Base-by-base conservation (phyloP, 2,888 invertebrate species). In the Macaria liturata region DNA sequence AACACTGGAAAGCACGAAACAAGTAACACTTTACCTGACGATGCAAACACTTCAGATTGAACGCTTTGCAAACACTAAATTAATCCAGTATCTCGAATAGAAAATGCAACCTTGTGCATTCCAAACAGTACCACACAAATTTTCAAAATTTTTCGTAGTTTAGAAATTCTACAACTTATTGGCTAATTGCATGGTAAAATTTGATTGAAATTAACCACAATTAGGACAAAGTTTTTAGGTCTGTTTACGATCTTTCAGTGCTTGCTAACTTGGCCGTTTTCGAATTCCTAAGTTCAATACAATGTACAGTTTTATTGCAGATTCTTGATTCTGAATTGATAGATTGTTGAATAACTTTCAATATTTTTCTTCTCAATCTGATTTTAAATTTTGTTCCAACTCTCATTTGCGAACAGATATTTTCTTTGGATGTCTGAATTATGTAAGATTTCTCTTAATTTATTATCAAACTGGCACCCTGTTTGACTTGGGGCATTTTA, bases 381-480 rank as follows among this genome's bases (percentile, higher is more conserved):
- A 83, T 76, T 79, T 72, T 76, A 80, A 75, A 76, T 78, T 81
- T 78, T 85, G 78, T 83, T 84, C 83, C 80, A 80, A 85, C 75
- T 84, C 76, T 79, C 82, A 84, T 85, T 81, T 84, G 80, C 84
- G 83, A 79, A 83, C 82, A 83, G 82, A 84, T 80, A 78, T 80
- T 81, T 82, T 82, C 78, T 84, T 84, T 86, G 84, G 83, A 85
- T 83, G 78, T 82, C 78, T 81, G 81, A 84, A 86, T 83, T 80
- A 82, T 79, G 83, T 86, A 86, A 86, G 85, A 76, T 78, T 81
- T 68, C 70, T 74, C 67, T 80, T 67, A 81, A 79, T 78, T 76
- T 76, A 67, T 68, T 72, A 75, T 73, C 62, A 60, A 51, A 69
- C 64, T 71, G 64, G 70, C 72, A 70, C 56, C 60, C 72, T 73